A percentile compares a stretch with the other conserved stretches of the same genome.
These are phyloP conservation scores for Corythoichthys intestinalis DNA, from an alignment of 2,113 vertebrate species.

Conservation along the genomic window DNA sequence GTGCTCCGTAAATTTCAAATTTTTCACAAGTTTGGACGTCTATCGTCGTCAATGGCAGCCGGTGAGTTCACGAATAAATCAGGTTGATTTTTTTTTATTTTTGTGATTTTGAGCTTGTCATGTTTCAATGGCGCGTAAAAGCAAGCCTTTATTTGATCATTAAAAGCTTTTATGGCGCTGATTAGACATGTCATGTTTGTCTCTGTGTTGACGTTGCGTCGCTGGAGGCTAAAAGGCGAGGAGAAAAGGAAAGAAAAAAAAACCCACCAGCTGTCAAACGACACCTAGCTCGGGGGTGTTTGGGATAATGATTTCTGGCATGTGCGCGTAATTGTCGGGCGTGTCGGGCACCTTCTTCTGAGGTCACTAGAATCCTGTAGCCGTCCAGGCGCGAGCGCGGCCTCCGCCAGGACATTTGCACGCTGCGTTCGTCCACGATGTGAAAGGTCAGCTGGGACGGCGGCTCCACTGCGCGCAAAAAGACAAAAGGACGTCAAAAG, in stretches of 20 bases:
- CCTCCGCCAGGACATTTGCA: constrained; percentile 88
- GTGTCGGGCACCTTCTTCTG: constrained; percentile 80
- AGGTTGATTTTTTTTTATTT: too few species aligned
- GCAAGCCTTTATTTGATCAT: too few species aligned
- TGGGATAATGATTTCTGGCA: not conserved
- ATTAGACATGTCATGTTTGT: too few species aligned
- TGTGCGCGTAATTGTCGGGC: not conserved
- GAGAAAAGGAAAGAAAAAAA: not conserved
- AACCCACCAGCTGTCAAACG: not conserved
- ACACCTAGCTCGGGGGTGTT: not conserved
- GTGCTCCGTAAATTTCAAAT: too few species aligned
- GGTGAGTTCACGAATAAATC: too few species aligned
- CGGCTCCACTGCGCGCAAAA: constrained; percentile 82
- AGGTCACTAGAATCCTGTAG: constrained; percentile 85
- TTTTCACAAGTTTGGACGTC: too few species aligned
- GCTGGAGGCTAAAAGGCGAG: not conserved
- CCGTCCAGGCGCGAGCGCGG: constrained; percentile 81
- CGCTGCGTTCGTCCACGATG: constrained; percentile 92
- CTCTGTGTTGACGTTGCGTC: not conserved
- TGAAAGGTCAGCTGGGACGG: constrained; percentile 93
- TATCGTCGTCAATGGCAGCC: too few species aligned
- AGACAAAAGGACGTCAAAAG: constrained; percentile 10
- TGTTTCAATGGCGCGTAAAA: too few species aligned
- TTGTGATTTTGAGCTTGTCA: too few species aligned
- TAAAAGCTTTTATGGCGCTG: too few species aligned